Evolutionary conservation across 1,140 invertebrate genomes (phyloP).

Genomic region (Drosophila saltans): DNA sequence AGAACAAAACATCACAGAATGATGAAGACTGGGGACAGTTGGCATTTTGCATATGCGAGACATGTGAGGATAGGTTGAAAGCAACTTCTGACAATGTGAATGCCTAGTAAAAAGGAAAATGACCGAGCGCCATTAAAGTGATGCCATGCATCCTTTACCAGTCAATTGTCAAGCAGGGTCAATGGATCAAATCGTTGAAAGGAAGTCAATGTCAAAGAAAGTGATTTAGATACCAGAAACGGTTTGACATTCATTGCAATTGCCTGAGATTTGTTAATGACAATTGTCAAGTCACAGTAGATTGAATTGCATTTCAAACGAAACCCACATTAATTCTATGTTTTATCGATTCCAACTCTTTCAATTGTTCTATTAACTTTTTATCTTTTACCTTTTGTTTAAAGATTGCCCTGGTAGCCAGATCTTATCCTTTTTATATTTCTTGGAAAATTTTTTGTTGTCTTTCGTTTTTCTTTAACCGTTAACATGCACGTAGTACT

Average conservation of each 20-base stretch:
- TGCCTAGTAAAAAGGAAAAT: slow-evolving; percentile 10
- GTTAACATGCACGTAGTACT: slow-evolving; percentile 56
- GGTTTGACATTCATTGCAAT: too few relatives aligned
- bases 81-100: slow-evolving; percentile 31
- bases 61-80: slow-evolving; percentile 49
- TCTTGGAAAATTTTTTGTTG: slow-evolving; percentile 19
- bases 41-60: slow-evolving; percentile 74
- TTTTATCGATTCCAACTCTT: not conserved
- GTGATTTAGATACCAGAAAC: too few relatives aligned
- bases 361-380: not conserved
- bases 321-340: not conserved
- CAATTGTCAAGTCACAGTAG: too few relatives aligned
- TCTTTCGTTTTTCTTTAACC: slow-evolving; percentile 24
- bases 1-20: slow-evolving; percentile 21
- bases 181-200: slow-evolving; percentile 34
- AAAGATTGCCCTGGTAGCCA: slow-evolving; percentile 39
- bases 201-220: slow-evolving; percentile 1
- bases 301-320: not conserved
- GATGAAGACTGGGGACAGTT: slow-evolving; percentile 33
- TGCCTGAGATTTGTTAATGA: too few relatives aligned
- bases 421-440: not conserved
- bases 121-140: not conserved
- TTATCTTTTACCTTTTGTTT: slow-evolving; percentile 14
- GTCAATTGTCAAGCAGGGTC: slow-evolving; percentile 42
- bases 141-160: slow-evolving; percentile 14